A percentile compares a stretch with the other conserved stretches of the same genome.
These are phyloP conservation scores for Hydropsyche betteni DNA, from an alignment of 2,888 invertebrate genomes.

Conservation along the genomic window DNA sequence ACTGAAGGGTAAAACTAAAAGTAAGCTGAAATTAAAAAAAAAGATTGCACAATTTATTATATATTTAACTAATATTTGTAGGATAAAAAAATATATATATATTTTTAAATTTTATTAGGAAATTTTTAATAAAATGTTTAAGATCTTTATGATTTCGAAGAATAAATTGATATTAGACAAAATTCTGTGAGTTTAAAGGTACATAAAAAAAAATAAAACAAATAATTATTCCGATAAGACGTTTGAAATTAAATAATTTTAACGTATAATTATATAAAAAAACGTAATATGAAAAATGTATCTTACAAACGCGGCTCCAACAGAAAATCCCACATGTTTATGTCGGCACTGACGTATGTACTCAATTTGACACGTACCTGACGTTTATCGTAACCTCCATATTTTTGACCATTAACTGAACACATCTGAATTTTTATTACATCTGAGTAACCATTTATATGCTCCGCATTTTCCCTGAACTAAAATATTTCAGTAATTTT, in stretches of 20 bases:
- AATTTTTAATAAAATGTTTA: neutral
- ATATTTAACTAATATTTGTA: neutral
- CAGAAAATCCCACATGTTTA: conserved; percentile 2
- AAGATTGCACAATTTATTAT: neutral
- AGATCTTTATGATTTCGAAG: neutral
- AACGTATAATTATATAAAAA: neutral
- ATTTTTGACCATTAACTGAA: neutral
- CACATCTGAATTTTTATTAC: too few species aligned
- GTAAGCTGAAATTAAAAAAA: conserved; percentile 1
- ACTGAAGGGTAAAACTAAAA: neutral
- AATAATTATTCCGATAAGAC: neutral
- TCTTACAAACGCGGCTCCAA: conserved; percentile 13
- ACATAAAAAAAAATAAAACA: neutral
- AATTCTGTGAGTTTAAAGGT: neutral
- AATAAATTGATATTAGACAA: neutral
- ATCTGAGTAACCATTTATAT: too few species aligned
- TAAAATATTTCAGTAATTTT: too few species aligned
- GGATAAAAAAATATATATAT: neutral
- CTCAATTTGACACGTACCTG: neutral
- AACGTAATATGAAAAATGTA: neutral
- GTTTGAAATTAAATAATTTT: neutral
- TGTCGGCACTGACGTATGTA: neutral
- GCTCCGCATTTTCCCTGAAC: too few species aligned
- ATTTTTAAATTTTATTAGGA: neutral
- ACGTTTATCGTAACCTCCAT: neutral